phyloP scores from a whole-genome alignment of 2,797 vertebrate genomes.

The Anas acuta region DNA sequence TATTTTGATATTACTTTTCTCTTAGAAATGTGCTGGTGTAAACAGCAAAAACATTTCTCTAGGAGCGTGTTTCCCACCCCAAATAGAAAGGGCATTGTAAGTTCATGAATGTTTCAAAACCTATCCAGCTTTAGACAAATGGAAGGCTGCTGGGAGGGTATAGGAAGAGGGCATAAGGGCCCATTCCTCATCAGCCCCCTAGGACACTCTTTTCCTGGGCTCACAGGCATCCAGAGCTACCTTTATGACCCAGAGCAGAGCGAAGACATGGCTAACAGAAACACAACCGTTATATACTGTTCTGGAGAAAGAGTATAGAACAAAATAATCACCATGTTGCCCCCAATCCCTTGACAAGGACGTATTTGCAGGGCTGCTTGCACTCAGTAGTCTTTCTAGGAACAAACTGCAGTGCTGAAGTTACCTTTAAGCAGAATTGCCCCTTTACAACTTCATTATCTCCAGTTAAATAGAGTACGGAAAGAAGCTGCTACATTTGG shows the following conservation, averaged over 20 bases:
- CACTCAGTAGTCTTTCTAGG: not conserved
- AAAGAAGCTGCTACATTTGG: constrained; percentile 39
- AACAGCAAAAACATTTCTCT: not conserved
- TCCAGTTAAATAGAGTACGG: constrained; percentile 30
- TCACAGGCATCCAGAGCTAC: not conserved
- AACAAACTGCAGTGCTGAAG: not conserved
- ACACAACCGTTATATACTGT: not conserved
- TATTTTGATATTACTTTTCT: constrained; percentile 18
- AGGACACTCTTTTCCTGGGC: not conserved
- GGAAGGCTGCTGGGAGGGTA: not conserved
- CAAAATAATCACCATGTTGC: not conserved
- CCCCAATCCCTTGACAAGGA: not conserved
- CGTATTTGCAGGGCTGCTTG: not conserved
- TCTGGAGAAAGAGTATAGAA: not conserved
- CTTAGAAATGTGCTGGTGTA: not conserved
- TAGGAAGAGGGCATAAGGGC: not conserved
- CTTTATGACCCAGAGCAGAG: not conserved
- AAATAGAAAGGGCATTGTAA: not conserved
- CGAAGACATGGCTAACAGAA: not conserved
- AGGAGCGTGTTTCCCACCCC: not conserved
- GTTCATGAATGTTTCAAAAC: not conserved
- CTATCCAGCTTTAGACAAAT: not conserved
- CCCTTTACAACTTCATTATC: constrained; percentile 26
- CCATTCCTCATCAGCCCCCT: not conserved
- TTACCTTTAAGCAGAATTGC: constrained; percentile 10